Conservation (phyloP, 2,797 vertebrate genomes). For the Poeciliopsis turneri region DNA sequence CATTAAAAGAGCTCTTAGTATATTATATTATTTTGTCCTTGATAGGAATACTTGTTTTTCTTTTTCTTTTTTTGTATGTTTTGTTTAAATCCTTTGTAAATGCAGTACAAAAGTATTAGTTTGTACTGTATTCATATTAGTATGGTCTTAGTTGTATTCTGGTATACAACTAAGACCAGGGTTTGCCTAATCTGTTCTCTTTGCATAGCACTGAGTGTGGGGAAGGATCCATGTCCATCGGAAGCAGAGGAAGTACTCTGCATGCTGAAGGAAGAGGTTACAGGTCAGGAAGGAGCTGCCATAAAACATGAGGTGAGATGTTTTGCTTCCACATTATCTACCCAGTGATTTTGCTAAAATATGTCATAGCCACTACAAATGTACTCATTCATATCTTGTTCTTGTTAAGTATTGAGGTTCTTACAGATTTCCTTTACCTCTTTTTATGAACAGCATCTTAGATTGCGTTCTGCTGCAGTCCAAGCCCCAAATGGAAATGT, state of each 20-base stretch:
- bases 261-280: conserved; percentile 67
- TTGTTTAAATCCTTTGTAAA: background rate
- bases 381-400: background rate
- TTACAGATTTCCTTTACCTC: background rate
- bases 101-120: background rate
- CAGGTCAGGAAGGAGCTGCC: conserved; percentile 50
- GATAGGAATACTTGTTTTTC: background rate
- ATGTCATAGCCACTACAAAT: background rate
- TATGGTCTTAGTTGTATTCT: too few relatives aligned
- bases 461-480: conserved; percentile 32
- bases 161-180: background rate
- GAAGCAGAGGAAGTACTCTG: conserved; percentile 42
- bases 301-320: conserved; percentile 70
- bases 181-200: background rate
- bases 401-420: background rate
- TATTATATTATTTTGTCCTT: background rate
- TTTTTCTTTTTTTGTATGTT: background rate
- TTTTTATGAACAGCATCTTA: conserved; percentile 41
- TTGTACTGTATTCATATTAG: too few relatives aligned
- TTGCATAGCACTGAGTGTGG: conserved; percentile 40
- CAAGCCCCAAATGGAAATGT: conserved; percentile 49
- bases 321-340: background rate
- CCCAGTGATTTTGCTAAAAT: background rate
- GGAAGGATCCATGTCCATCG: conserved; percentile 37
- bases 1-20: background rate